Percentiles rank a stretch among this genome's conserved stretches.
Conservation (phyloP, 2,113 vertebrate genomes). For the Procapra przewalskii region DNA sequence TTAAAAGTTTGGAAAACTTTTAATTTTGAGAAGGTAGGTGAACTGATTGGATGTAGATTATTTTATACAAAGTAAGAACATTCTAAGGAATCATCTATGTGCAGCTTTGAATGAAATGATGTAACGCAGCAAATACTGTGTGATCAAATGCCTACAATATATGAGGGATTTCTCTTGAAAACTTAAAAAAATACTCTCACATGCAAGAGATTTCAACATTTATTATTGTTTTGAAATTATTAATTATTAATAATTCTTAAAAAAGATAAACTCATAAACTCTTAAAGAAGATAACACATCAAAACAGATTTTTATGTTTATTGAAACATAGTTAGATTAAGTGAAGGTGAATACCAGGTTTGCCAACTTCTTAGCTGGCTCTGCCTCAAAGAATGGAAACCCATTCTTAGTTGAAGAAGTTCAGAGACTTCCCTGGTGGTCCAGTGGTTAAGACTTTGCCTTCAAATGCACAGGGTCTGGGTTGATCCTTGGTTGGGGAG, state of each 20-base stretch:
- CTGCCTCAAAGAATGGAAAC: neutral
- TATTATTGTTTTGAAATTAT: slow-evolving; percentile 2
- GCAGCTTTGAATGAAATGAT: neutral
- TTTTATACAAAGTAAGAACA: neutral
- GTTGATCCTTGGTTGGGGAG: neutral
- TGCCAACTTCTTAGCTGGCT: neutral
- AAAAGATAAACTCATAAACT: neutral
- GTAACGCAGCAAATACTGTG: neutral
- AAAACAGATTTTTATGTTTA: neutral
- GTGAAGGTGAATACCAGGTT: neutral
- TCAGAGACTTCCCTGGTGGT: neutral
- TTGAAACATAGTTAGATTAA: neutral
- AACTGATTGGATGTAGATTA: neutral
- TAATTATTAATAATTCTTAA: neutral
- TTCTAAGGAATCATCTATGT: neutral
- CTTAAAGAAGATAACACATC: neutral
- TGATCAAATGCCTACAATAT: neutral
- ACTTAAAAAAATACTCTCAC: neutral
- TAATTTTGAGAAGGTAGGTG: neutral
- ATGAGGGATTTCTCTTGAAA: neutral
- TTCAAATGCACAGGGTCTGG: neutral
- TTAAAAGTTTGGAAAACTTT: slow-evolving; percentile 23
- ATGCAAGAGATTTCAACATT: neutral
- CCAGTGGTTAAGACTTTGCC: neutral
- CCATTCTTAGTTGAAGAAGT: neutral